Percentiles rank a stretch among this genome's conserved stretches.
These are phyloP conservation scores for Teinopalpus imperialis DNA, from an alignment of 2,888 invertebrate species.

Conservation along the genomic window DNA sequence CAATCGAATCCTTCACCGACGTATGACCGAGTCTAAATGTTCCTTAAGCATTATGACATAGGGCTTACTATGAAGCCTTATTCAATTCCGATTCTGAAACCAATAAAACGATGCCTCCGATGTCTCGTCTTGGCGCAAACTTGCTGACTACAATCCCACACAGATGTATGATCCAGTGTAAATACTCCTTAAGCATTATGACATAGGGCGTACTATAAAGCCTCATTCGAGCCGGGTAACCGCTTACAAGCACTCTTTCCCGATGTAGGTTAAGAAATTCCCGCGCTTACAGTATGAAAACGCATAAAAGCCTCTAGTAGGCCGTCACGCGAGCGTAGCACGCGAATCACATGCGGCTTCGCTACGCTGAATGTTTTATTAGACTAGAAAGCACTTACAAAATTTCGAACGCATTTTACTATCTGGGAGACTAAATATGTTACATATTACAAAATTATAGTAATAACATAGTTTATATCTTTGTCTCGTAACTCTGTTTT, in stretches of 20 bases:
- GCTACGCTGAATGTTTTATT: slow-evolving; percentile 36
- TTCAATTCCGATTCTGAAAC: too few relatives aligned
- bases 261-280: slow-evolving; percentile 63
- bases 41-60: background rate
- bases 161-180: background rate
- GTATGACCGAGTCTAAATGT: background rate
- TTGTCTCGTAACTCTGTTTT: too few relatives aligned
- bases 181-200: background rate
- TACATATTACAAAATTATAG: too few relatives aligned
- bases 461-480: too few relatives aligned
- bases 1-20: background rate
- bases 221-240: slow-evolving; percentile 40
- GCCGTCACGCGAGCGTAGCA: slow-evolving; percentile 59
- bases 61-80: slow-evolving; percentile 25
- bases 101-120: too few relatives aligned
- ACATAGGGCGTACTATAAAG: slow-evolving; percentile 12
- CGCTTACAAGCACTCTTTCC: slow-evolving; percentile 38
- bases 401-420: too few relatives aligned
- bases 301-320: slow-evolving; percentile 63
- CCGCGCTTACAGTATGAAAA: slow-evolving; percentile 53
- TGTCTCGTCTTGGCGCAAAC: background rate
- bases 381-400: too few relatives aligned
- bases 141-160: background rate
- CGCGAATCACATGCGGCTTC: slow-evolving; percentile 48
- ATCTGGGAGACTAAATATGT: too few relatives aligned